Conservation (phyloP, 2,113 vertebrate genomes). For the Solea senegalensis region DNA sequence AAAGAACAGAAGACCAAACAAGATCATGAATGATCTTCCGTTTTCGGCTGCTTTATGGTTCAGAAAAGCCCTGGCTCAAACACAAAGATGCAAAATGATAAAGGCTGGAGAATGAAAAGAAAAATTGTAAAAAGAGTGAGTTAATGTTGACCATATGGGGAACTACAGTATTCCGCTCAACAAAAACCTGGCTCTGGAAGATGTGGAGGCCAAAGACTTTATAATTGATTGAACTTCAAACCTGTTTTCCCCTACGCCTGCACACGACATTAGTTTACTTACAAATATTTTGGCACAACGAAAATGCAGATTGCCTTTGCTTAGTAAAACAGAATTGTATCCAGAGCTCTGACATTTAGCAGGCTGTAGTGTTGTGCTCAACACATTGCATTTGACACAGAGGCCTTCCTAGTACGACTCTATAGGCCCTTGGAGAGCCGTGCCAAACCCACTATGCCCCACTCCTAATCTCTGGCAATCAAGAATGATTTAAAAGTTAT, state of each 20-base stretch:
- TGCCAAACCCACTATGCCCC: conserved; percentile 54
- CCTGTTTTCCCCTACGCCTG: conserved; percentile 26
- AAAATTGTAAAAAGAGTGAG: conserved; percentile 60
- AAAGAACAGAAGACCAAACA: conserved; percentile 38
- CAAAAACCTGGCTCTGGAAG: conserved; percentile 64
- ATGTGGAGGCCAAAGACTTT: conserved; percentile 54
- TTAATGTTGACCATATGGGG: conserved; percentile 73
- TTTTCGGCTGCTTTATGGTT: conserved; percentile 59
- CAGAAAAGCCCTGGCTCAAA: conserved; percentile 51
- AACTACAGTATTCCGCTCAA: conserved; percentile 50
- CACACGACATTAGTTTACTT: conserved; percentile 61
- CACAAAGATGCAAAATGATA: conserved; percentile 72
- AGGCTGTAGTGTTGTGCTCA: conserved; percentile 22
- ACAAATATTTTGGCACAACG: conserved; percentile 69
- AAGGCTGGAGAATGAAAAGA: conserved; percentile 66
- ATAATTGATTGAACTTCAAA: conserved; percentile 66
- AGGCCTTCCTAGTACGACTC: conserved; percentile 41
- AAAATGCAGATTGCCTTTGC: conserved; percentile 45
- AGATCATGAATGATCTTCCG: conserved; percentile 40
- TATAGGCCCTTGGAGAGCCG: conserved; percentile 22
- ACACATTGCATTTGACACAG: conserved; percentile 6
- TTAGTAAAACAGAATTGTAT: conserved; percentile 34
- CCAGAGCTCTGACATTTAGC: conserved; percentile 46
- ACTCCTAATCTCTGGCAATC: conserved; percentile 55
- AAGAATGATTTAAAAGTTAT: conserved; percentile 60